Evolutionary conservation across 2,888 invertebrate species (phyloP), one percentile per base, ranked within the genome.

Genomic region (Drosophila stalkeri): DNA sequence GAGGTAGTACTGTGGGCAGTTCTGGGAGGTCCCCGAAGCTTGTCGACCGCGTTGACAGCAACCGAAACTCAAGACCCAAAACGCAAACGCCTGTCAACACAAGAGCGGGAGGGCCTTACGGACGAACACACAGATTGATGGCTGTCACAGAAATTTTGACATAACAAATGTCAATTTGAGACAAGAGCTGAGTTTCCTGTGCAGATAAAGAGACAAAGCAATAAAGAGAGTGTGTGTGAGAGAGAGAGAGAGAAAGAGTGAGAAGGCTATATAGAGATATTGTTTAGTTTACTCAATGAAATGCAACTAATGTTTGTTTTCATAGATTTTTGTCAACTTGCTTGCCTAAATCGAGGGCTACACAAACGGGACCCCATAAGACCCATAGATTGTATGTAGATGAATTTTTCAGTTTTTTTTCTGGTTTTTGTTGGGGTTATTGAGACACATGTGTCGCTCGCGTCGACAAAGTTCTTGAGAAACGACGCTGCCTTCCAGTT

Each of bases 101-200:
- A 71, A 27, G 54, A 63, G 43, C 56, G 61, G 66, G 56, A 27
- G 61, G 65, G 57, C 52, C 37, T 52, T 51, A 31, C 27, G 39
- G 39, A 31, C 64, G 49, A 18, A 7, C 31, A 18, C n/a, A n/a
- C 49, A 66, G 87, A 87, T 87, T 87, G 87, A 87, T 89, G 84
- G 89, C 86, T 87, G 87, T 87, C 87, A 87, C 70, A 72, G 66
- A 73, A 80, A 86, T 77, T 86, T 86, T 87, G 88, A 87, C 89
- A 87, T 82, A 83, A 85, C 89, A 87, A 87, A 89, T 85, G 82
- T 82, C 89, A 76, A 75, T 84, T 79, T 60, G 65, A 76, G 56
- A 63, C 89, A 65, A 71, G 61, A 74, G 61, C 61, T 54, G 67
- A 59, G 66, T 77, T 81, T 81, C 80, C 80, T 81, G 80, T 71